Evolutionary conservation across 2,113 vertebrate genomes (phyloP).

Genomic region (Dascyllus trimaculatus): DNA sequence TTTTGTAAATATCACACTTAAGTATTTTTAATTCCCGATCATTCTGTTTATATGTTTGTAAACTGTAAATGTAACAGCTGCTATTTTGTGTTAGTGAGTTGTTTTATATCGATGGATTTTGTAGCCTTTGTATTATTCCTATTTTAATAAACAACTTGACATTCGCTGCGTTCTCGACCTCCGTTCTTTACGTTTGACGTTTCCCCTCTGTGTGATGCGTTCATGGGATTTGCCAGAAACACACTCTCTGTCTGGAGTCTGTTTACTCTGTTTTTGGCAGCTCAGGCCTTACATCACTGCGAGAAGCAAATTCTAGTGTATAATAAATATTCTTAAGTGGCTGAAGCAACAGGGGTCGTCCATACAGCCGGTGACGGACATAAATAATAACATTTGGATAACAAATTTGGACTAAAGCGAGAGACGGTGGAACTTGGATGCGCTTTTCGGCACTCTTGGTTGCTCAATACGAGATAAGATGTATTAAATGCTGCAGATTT

Average conservation of each 20-base stretch:
- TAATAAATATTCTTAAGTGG: constrained; percentile 54
- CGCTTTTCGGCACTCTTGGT: constrained; percentile 43
- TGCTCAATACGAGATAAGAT: constrained; percentile 70
- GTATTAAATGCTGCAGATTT: constrained; percentile 4
- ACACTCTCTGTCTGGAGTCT: background rate
- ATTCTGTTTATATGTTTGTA: constrained; percentile 65
- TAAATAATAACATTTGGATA: constrained; percentile 53
- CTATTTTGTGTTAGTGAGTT: constrained; percentile 76
- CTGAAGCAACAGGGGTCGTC: constrained; percentile 39
- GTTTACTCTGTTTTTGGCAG: constrained; percentile 40
- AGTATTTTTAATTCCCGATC: constrained; percentile 49
- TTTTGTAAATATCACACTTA: constrained; percentile 69
- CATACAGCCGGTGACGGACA: constrained; percentile 25
- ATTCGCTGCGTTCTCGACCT: background rate
- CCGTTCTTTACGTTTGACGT: background rate
- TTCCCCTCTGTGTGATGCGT: background rate
- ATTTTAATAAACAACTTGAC: constrained; percentile 75
- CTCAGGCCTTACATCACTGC: constrained; percentile 15
- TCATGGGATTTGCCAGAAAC: constrained; percentile 8
- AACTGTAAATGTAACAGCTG: constrained; percentile 76
- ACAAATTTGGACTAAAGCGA: constrained; percentile 25
- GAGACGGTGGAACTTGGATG: constrained; percentile 29
- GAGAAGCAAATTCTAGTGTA: constrained; percentile 15
- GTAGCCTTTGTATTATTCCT: constrained; percentile 72
- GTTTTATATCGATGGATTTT: constrained; percentile 58